Evolutionary conservation across 2,113 vertebrate genomes (phyloP).

Genomic region (Crocuta crocuta): DNA sequence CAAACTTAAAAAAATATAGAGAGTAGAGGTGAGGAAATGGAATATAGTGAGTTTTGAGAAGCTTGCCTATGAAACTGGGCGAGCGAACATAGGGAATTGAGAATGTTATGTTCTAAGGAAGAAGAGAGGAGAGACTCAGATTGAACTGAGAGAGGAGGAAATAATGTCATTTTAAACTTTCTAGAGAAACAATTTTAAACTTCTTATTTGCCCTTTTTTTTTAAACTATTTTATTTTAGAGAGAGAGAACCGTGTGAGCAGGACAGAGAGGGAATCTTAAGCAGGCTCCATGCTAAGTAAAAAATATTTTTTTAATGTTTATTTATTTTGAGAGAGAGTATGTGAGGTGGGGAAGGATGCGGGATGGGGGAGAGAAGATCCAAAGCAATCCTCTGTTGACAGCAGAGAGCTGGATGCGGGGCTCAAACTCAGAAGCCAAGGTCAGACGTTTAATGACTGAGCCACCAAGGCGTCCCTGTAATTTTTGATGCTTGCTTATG

Average conservation of each 20-base stretch:
- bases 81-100: not conserved
- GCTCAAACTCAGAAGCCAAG: too few relatives aligned
- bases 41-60: not conserved
- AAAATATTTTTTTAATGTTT: too few relatives aligned
- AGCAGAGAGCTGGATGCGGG: too few relatives aligned
- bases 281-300: too few relatives aligned
- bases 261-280: too few relatives aligned
- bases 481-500: constrained; percentile 42
- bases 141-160: constrained; percentile 10
- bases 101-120: constrained; percentile 19
- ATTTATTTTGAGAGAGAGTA: too few relatives aligned
- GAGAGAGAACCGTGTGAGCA: too few relatives aligned
- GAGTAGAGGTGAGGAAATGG: not conserved
- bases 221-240: too few relatives aligned
- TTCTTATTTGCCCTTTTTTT: not conserved
- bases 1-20: not conserved
- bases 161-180: not conserved
- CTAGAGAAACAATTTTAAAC: not conserved
- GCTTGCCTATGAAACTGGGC: not conserved
- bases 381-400: too few relatives aligned
- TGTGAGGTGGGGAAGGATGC: too few relatives aligned
- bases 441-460: too few relatives aligned
- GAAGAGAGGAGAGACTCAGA: not conserved
- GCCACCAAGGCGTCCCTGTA: not conserved
- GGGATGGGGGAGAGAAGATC: too few relatives aligned